Evolutionary conservation across 2,888 invertebrate species (phyloP).

Genomic region (Andrena camellia): DNA sequence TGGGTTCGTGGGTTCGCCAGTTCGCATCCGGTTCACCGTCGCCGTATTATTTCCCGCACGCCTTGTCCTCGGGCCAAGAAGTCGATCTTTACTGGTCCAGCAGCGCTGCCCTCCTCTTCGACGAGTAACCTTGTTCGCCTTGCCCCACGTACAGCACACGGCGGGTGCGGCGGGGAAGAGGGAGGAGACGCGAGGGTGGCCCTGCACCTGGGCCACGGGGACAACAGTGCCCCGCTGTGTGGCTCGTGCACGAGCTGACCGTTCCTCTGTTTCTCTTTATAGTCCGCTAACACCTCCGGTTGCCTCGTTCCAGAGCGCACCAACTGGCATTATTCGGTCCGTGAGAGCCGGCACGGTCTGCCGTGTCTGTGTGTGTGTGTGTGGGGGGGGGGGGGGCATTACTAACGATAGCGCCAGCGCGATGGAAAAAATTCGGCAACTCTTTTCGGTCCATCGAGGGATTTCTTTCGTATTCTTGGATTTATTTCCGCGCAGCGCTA

Average conservation of each 20-base stretch:
- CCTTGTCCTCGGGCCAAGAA: conserved; percentile 69
- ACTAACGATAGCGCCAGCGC: background rate
- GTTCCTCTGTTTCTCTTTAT: conserved; percentile 54
- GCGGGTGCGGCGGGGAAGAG: background rate
- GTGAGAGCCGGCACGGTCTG: conserved; percentile 37
- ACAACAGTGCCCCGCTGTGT: conserved; percentile 61
- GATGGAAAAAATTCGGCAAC: conserved; percentile 3
- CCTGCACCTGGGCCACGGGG: conserved; percentile 68
- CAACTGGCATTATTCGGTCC: conserved; percentile 59
- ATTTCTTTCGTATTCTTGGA: no score
- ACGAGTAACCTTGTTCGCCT: conserved; percentile 48
- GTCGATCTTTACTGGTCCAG: conserved; percentile 64
- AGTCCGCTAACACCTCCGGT: conserved; percentile 58
- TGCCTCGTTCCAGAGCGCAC: conserved; percentile 41
- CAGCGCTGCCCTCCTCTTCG: conserved; percentile 33
- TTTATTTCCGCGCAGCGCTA: no score
- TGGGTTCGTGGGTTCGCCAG: conserved; percentile 71
- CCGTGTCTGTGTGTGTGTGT: conserved; percentile 1
- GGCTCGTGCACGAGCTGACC: conserved; percentile 69
- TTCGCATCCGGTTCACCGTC: conserved; percentile 82
- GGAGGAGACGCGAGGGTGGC: conserved; percentile 59
- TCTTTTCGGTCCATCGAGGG: no score
- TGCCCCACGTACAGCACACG: conserved; percentile 13
- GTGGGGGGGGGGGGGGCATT: no score
- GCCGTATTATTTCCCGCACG: conserved; percentile 80